These are phyloP conservation scores for Dicranocentrus wangi DNA, from an alignment of 2,888 invertebrate species.

Conservation along the genomic window DNA sequence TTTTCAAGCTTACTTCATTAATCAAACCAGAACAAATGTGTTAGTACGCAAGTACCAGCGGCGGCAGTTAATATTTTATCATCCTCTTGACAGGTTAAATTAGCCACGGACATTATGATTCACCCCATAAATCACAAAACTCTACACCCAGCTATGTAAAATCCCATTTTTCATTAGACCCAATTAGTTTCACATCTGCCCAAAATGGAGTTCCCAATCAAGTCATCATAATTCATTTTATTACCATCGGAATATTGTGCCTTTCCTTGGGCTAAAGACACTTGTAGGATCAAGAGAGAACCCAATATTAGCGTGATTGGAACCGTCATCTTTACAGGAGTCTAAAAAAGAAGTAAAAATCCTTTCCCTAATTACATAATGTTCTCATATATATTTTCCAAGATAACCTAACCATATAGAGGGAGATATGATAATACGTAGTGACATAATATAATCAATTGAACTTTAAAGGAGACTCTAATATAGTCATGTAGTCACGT, in stretches of 20 bases:
- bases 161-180: conserved; percentile 6
- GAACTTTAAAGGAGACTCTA: background rate
- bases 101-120: too few relatives aligned
- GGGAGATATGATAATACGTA: background rate
- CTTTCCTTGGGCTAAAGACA: conserved; percentile 57
- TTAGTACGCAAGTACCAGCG: too few relatives aligned
- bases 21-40: too few relatives aligned
- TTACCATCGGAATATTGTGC: conserved; percentile 54
- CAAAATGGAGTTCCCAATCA: background rate
- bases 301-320: conserved; percentile 49
- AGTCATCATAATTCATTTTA: background rate
- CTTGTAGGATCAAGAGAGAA: conserved; percentile 58
- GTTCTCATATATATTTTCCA: too few relatives aligned
- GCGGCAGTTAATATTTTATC: too few relatives aligned
- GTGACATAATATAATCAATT: conserved; percentile 3
- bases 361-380: too few relatives aligned
- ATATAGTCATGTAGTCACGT: too few relatives aligned
- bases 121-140: background rate
- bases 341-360: conserved; percentile 22
- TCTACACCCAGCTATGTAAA: background rate
- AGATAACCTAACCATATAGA: too few relatives aligned
- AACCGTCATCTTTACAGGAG: conserved; percentile 55
- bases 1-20: too few relatives aligned
- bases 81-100: too few relatives aligned
- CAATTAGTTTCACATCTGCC: conserved; percentile 13